Conservation (phyloP, 2,113 vertebrate species). For the Sinocyclocheilus anshuiensis region DNA sequence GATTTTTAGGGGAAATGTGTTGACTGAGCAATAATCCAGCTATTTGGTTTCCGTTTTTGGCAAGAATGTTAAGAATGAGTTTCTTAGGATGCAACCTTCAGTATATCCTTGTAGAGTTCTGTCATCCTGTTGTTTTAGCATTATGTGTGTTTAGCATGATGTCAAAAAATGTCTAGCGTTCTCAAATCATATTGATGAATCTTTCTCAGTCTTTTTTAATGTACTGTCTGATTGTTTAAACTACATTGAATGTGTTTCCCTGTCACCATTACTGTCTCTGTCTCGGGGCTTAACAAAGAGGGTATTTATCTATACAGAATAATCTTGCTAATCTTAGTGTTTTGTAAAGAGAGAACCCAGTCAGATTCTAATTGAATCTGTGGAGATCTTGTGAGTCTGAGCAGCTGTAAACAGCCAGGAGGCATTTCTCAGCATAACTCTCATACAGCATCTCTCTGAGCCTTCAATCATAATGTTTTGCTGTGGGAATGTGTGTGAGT, state of each 20-base stretch:
- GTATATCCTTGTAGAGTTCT: not conserved
- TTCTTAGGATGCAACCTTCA: not conserved
- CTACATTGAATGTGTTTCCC: not conserved
- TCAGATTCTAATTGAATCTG: constrained; percentile 56
- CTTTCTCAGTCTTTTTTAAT: not conserved
- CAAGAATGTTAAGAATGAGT: not conserved
- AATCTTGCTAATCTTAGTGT: constrained; percentile 32
- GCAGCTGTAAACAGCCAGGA: constrained; percentile 64
- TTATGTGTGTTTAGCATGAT: not conserved
- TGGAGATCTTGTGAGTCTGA: constrained; percentile 58
- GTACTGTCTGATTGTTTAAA: not conserved
- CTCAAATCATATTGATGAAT: not conserved
- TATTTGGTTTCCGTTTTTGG: not conserved
- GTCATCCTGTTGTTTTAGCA: not conserved
- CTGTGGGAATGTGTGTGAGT: not conserved
- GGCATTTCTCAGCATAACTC: constrained; percentile 54
- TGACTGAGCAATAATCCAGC: not conserved
- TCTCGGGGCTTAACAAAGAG: not conserved
- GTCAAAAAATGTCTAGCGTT: not conserved
- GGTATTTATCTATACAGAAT: constrained; percentile 27
- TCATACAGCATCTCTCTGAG: not conserved
- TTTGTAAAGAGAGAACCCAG: constrained; percentile 46
- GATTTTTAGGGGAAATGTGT: not conserved
- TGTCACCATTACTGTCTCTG: constrained; percentile 1
- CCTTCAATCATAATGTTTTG: not conserved